Base-by-base conservation (phyloP, 2,888 invertebrate genomes). In the Pogonocherus hispidulus region DNA sequence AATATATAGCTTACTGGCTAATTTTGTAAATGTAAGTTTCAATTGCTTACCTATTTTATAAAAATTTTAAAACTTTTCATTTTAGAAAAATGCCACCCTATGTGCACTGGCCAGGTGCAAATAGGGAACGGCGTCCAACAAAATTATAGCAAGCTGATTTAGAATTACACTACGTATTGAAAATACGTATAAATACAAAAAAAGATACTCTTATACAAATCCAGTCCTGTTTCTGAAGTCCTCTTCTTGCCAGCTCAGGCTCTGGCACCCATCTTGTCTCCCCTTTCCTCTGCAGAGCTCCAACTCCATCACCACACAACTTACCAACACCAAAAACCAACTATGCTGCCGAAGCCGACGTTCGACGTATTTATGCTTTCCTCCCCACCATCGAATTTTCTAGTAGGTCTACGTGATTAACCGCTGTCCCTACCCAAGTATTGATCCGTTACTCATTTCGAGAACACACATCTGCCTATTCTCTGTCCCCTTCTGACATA, bases 91-190 rank as follows among this genome's bases (percentile, higher is more conserved):
- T 9, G 11, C n/a, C 22, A 4, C 32, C 59, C 59, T 59, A 59
- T 32, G 18, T 59, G 19, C 59, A 59, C 59, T 59, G 59, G 59
- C 59, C 59, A 59, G 59, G 59, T 47, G 59, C 8, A 47, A 59
- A 47, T 47, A 47, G 59, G 59, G 32, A 5, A 18, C 19, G 19
- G 20, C 22, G 11, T 4, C 16, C 19, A 46, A 57, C 57, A 46
- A 57, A 57, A 57, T 57, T 59, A 27, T 19, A 59, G 47, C 59
- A 59, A 59, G 59, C 55, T 37, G n/a, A n/a, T n/a, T n/a, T n/a
- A n/a, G n/a, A n/a, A n/a, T n/a, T n/a, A n/a, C n/a, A n/a, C n/a
- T n/a, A n/a, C n/a, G n/a, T n/a, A n/a, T 37, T 20, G 9, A 11
- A 19, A 8, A 59, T 9, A n/a, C 8, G 32, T 47, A 47, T 32